A percentile compares a stretch with the other conserved stretches of the same genome.
phyloP scores from a whole-genome alignment of 2,888 invertebrate genomes.

The Cremastobaeus sp. region DNA sequence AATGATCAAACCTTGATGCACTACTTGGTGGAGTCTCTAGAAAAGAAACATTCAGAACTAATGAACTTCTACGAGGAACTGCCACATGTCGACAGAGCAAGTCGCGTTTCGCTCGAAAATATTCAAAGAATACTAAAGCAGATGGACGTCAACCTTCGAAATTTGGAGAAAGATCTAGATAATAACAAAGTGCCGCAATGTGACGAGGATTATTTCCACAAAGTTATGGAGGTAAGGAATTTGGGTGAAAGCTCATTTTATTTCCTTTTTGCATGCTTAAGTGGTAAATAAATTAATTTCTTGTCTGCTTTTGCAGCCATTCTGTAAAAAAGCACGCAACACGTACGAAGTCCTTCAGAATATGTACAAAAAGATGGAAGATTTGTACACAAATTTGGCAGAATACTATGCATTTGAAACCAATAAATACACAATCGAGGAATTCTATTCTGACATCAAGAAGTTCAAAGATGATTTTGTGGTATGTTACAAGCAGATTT shows the following conservation, averaged over 20 bases:
- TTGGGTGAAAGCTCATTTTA: neutral
- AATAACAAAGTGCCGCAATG: conserved; percentile 89
- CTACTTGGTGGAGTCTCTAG: conserved; percentile 92
- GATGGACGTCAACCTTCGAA: conserved; percentile 92
- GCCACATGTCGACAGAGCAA: conserved; percentile 93
- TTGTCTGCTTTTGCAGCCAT: conserved; percentile 79
- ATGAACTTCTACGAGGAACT: conserved; percentile 91
- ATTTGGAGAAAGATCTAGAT: conserved; percentile 93
- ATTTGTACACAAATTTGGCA: conserved; percentile 88
- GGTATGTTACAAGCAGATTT: conserved; percentile 78
- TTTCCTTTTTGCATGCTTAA: neutral
- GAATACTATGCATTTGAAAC: conserved; percentile 96
- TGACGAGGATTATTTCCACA: conserved; percentile 90
- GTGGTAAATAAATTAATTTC: too few species aligned
- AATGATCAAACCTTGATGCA: conserved; percentile 95
- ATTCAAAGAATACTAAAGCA: conserved; percentile 88
- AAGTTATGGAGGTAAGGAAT: conserved; percentile 89
- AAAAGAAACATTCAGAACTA: conserved; percentile 92
- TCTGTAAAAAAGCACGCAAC: conserved; percentile 88
- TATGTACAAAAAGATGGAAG: conserved; percentile 96
- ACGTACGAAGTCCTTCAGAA: conserved; percentile 93
- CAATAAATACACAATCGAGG: conserved; percentile 95
- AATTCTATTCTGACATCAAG: conserved; percentile 96
- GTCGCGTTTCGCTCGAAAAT: conserved; percentile 89
- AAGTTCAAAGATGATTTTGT: conserved; percentile 94